Conservation (phyloP, 2,888 invertebrate genomes). For the Blastobasis adustella region DNA sequence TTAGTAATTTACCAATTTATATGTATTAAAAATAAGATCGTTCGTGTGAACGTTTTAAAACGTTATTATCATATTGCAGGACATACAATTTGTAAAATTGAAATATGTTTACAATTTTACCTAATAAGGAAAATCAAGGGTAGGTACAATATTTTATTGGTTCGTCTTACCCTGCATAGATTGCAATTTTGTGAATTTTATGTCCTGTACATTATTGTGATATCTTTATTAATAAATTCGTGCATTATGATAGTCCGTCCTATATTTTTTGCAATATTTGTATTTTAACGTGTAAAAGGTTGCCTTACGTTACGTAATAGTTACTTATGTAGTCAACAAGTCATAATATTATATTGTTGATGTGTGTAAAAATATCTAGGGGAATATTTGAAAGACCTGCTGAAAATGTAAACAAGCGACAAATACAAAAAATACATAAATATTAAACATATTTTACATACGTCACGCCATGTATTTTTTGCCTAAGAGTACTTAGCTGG, state of each 20-base stretch:
- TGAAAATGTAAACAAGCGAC: not conserved
- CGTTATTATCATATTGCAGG: no score
- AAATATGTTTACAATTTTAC: no score
- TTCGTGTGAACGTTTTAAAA: no score
- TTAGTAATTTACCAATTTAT: conserved; percentile 42
- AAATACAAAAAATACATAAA: not conserved
- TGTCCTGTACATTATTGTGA: conserved; percentile 36
- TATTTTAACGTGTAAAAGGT: conserved; percentile 37
- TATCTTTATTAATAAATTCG: conserved; percentile 26
- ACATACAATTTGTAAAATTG: no score
- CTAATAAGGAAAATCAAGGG: no score
- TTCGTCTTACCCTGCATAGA: conserved; percentile 7
- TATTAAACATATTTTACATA: no score
- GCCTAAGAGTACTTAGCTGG: no score
- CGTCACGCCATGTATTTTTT: no score
- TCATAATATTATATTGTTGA: conserved; percentile 1
- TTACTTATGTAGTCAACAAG: conserved; percentile 1
- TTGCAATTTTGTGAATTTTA: not conserved
- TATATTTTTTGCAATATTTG: conserved; percentile 13
- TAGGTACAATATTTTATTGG: conserved; percentile 11
- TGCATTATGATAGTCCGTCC: conserved; percentile 38
- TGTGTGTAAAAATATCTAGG: not conserved
- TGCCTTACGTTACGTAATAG: conserved; percentile 66
- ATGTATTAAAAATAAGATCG: not conserved
- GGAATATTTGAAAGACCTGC: not conserved